A percentile compares a stretch with the other conserved stretches of the same genome.
Evolutionary conservation across 23 tunicate species (phyloP).

Genomic region (Styela plicata): DNA sequence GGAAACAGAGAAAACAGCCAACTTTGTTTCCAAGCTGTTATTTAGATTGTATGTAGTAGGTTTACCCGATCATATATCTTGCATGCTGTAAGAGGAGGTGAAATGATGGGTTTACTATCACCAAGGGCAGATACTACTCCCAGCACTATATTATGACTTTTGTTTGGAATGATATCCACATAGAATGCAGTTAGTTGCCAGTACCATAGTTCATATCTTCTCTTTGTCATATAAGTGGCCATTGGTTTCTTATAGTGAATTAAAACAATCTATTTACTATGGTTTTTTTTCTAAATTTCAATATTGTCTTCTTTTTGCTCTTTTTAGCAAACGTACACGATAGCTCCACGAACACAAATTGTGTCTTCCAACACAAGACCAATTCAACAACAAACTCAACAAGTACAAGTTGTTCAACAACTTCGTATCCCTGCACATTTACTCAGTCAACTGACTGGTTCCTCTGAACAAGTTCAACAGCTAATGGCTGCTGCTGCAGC

Average conservation of each 20-base stretch:
- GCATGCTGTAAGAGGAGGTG: not conserved
- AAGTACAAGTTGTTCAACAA: conserved; percentile 52
- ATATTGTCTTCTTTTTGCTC: not conserved
- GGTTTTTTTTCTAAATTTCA: no score
- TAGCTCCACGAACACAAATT: conserved; percentile 23
- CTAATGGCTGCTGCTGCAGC: not conserved
- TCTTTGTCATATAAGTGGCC: no score
- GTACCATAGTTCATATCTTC: no score
- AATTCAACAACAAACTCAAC: conserved; percentile 44
- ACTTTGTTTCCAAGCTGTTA: no score
- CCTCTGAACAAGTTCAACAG: not conserved
- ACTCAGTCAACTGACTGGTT: conserved; percentile 10
- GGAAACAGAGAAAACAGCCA: not conserved
- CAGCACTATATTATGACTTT: no score
- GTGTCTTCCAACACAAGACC: not conserved
- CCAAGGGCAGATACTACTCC: not conserved
- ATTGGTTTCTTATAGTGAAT: no score
- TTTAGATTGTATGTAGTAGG: no score
- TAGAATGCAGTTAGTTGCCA: no score
- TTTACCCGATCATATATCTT: no score
- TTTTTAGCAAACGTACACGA: conserved; percentile 17
- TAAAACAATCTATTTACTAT: no score
- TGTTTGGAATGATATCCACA: no score
- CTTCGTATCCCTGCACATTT: conserved; percentile 26
- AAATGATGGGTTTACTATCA: not conserved